Evolutionary conservation across 2,888 invertebrate species (phyloP), one percentile per base, ranked within the genome.

Genomic region (Dynastes grantii): DNA sequence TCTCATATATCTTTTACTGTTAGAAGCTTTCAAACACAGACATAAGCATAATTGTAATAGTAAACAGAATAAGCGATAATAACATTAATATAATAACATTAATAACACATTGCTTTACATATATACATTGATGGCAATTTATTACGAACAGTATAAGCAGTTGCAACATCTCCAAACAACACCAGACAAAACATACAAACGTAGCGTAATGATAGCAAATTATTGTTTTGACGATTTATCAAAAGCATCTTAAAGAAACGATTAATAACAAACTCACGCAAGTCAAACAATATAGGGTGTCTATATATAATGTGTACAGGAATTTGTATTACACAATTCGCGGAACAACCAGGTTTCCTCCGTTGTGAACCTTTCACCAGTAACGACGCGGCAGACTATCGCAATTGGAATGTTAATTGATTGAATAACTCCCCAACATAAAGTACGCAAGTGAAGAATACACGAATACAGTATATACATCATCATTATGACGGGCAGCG

Each of bases 401-500:
- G 8, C 55, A 53, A 71, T 55, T 55, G 55, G 22, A n/a, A 22
- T 13, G n/a, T 32, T n/a, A 27, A 32, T n/a, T n/a, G 27, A 64
- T 64, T 70, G 29, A 70, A 53, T 55, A 29, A n/a, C 55, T 32
- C 45, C 8, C n/a, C 37, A 55, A 40, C 55, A 32, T n/a, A 71
- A 71, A 29, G 55, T n/a, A 29, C 53, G 55, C 37, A 58, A 55
- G 55, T 55, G 71, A 51, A 51, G 53, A 55, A 71, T 55, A 53
- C 27, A 2, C 13, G 64, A 5, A 37, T 37, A 11, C 9, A 45
- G 45, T 45, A 45, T 45, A 45, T 8, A 11, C 11, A 45, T 11
- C 65, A 16, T 5, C 37, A 65, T 16, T n/a, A 65, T 37, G 65
- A 40, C 37, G 37, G 65, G 32, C 65, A 40, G 65, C 55, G 71